Conservation (phyloP, 2,797 vertebrate genomes). For the Meda fulgida region DNA sequence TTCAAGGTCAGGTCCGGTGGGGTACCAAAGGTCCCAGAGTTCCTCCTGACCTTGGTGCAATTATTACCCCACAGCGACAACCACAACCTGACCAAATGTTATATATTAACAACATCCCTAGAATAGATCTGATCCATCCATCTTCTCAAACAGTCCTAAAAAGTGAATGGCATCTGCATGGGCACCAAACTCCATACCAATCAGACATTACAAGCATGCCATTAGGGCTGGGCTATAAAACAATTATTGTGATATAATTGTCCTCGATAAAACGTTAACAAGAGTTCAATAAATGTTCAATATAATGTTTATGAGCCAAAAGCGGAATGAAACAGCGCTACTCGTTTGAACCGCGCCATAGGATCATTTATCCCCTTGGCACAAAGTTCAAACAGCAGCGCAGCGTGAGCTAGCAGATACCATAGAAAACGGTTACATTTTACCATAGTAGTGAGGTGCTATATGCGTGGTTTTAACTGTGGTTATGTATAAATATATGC, state of each 20-base stretch:
- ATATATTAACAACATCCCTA: background rate
- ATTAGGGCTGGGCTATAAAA: background rate
- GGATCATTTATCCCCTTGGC: no score
- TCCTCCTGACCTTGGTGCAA: slow-evolving; percentile 7
- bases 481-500: no score
- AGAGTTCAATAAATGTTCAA: background rate
- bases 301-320: background rate
- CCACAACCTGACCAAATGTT: background rate
- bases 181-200: background rate
- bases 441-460: no score
- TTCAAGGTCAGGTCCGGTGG: slow-evolving; percentile 17
- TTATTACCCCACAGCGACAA: slow-evolving; percentile 4
- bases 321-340: no score
- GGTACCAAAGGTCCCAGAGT: slow-evolving; percentile 34
- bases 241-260: background rate
- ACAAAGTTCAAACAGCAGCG: no score
- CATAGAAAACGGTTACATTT: no score
- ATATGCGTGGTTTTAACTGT: no score
- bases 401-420: no score
- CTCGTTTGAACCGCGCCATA: no score
- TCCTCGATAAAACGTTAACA: background rate
- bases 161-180: background rate
- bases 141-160: background rate
- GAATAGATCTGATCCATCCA: background rate
- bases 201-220: slow-evolving; percentile 2